phyloP scores from a whole-genome alignment of 2,113 vertebrate genomes.

The Uria lomvia region DNA sequence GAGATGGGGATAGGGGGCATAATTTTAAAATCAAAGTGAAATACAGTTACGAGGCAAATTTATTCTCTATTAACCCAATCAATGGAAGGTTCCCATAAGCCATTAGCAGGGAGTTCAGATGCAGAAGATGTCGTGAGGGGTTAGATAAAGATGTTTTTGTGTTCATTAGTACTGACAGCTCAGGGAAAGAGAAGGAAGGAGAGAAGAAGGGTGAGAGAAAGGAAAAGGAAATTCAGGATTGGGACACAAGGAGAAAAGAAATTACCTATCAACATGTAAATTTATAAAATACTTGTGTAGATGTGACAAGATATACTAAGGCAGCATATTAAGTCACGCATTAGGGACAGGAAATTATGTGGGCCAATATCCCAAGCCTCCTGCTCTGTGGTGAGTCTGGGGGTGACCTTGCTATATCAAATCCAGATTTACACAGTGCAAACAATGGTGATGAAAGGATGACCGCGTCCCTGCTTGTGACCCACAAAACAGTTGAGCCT shows the following conservation, averaged over 20 bases:
- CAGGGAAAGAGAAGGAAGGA: conserved; percentile 13
- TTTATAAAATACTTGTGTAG: not conserved
- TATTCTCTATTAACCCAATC: conserved; percentile 87
- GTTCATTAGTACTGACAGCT: conserved; percentile 68
- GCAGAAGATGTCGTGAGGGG: conserved; percentile 59
- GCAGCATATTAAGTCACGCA: not conserved
- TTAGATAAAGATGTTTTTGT: conserved; percentile 73
- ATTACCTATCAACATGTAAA: not conserved
- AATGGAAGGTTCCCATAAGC: conserved; percentile 79
- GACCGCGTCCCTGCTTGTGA: not conserved
- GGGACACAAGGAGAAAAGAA: not conserved
- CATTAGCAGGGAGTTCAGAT: conserved; percentile 75
- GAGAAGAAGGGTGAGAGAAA: not conserved
- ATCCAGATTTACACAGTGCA: not conserved
- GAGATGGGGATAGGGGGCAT: conserved; percentile 56
- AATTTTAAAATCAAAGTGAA: conserved; percentile 73
- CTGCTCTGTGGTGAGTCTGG: not conserved
- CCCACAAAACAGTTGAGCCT: not conserved
- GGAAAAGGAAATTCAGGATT: not conserved
- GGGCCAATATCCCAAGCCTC: not conserved
- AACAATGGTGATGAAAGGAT: not conserved
- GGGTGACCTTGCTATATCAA: not conserved
- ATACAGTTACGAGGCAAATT: conserved; percentile 82
- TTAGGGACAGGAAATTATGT: not conserved
- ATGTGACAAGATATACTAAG: not conserved